Percentiles rank a stretch among this genome's conserved stretches.
phyloP scores from a whole-genome alignment of 2,797 vertebrate genomes.

The Arrhamphus sclerolepis region DNA sequence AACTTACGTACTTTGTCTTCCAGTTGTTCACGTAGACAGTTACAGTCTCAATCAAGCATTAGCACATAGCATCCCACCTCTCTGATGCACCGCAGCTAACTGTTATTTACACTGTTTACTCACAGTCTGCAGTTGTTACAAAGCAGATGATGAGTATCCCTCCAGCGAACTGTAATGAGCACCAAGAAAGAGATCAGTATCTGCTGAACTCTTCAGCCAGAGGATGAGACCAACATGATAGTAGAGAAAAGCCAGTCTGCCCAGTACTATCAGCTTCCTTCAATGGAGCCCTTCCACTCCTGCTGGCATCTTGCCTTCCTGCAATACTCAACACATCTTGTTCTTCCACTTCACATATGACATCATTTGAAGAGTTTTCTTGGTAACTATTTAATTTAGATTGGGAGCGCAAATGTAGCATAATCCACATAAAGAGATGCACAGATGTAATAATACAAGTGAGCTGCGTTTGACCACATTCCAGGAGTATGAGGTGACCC shows the following conservation, averaged over 20 bases:
- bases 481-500: slow-evolving; percentile 78
- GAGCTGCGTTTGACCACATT: slow-evolving; percentile 68
- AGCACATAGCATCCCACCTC: too few relatives aligned
- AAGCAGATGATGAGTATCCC: slow-evolving; percentile 55
- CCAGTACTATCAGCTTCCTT: slow-evolving; percentile 22
- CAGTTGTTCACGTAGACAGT: not conserved
- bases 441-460: slow-evolving; percentile 28
- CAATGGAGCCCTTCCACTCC: slow-evolving; percentile 14
- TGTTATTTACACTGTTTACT: slow-evolving; percentile 41
- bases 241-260: slow-evolving; percentile 24
- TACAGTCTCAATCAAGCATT: too few relatives aligned
- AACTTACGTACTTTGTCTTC: slow-evolving; percentile 34
- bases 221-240: slow-evolving; percentile 39
- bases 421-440: slow-evolving; percentile 26
- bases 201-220: slow-evolving; percentile 42
- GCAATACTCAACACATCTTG: slow-evolving; percentile 19
- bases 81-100: not conserved
- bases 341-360: slow-evolving; percentile 53
- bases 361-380: slow-evolving; percentile 64
- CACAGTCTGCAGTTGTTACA: slow-evolving; percentile 34
- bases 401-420: slow-evolving; percentile 30
- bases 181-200: slow-evolving; percentile 72
- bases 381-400: slow-evolving; percentile 59
- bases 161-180: slow-evolving; percentile 59
- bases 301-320: slow-evolving; percentile 20